These are phyloP conservation scores for Crypturellus tataupa DNA, from an alignment of 2,797 vertebrate genomes.

Conservation along the genomic window DNA sequence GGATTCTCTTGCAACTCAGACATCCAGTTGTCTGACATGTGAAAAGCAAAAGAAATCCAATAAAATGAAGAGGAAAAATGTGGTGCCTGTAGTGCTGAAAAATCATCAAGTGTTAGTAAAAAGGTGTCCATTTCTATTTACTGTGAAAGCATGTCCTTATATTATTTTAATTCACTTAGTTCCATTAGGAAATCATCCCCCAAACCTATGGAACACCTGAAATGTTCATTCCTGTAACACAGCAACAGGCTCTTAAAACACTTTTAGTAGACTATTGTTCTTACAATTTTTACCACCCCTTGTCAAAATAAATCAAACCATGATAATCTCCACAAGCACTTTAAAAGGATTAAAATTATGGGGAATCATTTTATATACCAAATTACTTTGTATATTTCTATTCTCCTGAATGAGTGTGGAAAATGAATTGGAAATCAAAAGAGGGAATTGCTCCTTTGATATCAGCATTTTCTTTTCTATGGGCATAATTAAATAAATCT, in stretches of 20 bases:
- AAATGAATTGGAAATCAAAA: constrained; percentile 78
- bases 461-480: constrained; percentile 69
- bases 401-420: constrained; percentile 70
- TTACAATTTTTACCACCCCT: constrained; percentile 68
- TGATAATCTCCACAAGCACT: constrained; percentile 70
- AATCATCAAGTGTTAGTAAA: background rate
- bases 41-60: constrained; percentile 25
- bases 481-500: constrained; percentile 76
- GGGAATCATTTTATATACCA: constrained; percentile 72
- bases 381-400: constrained; percentile 74
- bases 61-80: constrained; percentile 2
- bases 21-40: background rate
- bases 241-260: constrained; percentile 72
- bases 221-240: constrained; percentile 53
- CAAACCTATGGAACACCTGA: constrained; percentile 64
- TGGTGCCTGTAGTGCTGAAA: background rate
- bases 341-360: constrained; percentile 76
- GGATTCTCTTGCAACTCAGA: background rate
- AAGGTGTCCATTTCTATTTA: constrained; percentile 42
- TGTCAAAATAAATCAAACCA: constrained; percentile 78
- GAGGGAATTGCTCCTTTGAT: constrained; percentile 76
- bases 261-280: constrained; percentile 75
- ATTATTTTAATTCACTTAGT: constrained; percentile 55
- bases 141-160: background rate
- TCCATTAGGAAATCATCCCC: constrained; percentile 60